Conservation (phyloP, 1,140 invertebrate species). For the Lanistes nyassanus region DNA sequence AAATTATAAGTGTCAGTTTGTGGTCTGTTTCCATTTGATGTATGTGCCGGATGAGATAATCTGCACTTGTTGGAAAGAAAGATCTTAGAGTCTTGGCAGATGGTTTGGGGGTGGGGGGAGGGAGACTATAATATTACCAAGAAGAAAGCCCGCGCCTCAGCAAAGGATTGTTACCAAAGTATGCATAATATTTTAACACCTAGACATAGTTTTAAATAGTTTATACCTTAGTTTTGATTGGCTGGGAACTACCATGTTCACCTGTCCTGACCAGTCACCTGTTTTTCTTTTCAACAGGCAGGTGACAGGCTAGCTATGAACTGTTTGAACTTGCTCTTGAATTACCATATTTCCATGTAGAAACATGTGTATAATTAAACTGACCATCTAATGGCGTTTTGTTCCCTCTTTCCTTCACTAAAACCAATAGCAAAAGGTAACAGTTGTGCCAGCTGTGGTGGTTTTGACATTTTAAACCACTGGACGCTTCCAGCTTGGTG, state of each 20-base stretch:
- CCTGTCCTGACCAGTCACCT: no score
- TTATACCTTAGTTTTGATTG: no score
- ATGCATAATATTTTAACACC: no score
- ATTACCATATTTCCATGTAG: not conserved
- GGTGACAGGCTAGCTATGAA: no score
- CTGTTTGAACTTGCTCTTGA: not conserved
- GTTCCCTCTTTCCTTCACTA: constrained; percentile 3
- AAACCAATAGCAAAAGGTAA: constrained; percentile 23
- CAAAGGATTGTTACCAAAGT: no score
- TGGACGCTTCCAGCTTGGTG: no score
- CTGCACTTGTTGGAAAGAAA: not conserved
- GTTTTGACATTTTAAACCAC: not conserved
- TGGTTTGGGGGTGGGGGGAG: not conserved
- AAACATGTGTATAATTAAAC: not conserved
- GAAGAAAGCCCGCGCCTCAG: no score
- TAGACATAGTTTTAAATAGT: no score
- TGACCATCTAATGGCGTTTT: not conserved
- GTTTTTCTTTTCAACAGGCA: no score
- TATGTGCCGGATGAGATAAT: constrained; percentile 35
- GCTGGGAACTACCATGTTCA: no score
- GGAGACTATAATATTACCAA: not conserved
- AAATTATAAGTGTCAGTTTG: no score
- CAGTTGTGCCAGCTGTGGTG: not conserved
- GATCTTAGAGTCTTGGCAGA: not conserved
- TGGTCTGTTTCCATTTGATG: not conserved